A percentile compares a stretch with the other conserved stretches of the same genome.
These are phyloP conservation scores for Drosophila prosaltans DNA, from an alignment of 1,140 invertebrate genomes.

Conservation along the genomic window DNA sequence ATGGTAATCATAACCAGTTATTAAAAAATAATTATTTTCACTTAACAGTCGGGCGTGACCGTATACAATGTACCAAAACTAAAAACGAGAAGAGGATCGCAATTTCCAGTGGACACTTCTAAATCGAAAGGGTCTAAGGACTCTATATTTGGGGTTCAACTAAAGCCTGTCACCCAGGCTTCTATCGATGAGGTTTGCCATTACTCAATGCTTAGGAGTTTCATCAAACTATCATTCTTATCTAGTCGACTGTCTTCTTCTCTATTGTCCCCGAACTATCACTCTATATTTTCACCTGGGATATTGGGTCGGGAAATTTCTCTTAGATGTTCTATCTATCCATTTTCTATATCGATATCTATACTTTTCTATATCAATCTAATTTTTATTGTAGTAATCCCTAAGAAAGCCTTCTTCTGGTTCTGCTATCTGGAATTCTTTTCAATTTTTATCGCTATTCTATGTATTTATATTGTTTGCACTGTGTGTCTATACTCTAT, in stretches of 20 bases:
- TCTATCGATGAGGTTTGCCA: conserved; percentile 47
- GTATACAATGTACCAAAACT: conserved; percentile 43
- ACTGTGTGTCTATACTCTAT: background rate
- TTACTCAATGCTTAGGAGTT: conserved; percentile 6
- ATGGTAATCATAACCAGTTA: background rate
- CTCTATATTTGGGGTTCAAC: conserved; percentile 56
- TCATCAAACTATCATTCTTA: conserved; percentile 2
- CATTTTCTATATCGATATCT: background rate
- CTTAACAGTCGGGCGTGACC: conserved; percentile 30
- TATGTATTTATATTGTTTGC: background rate
- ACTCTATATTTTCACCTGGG: background rate
- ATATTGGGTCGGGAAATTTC: background rate
- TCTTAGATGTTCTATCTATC: background rate
- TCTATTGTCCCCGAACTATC: background rate
- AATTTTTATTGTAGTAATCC: background rate
- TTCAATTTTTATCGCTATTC: background rate
- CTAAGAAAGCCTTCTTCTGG: conserved; percentile 3
- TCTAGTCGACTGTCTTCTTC: background rate
- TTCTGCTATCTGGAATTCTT: conserved; percentile 18
- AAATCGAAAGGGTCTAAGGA: conserved; percentile 41
- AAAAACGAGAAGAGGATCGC: conserved; percentile 12
- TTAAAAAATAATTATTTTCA: conserved; percentile 31
- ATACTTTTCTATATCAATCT: background rate
- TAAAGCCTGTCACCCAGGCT: conserved; percentile 47
- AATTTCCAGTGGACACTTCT: conserved; percentile 7